A percentile compares a stretch with the other conserved stretches of the same genome.
Conservation (phyloP, 2,113 vertebrate genomes). For the Cinclus cinclus region DNA sequence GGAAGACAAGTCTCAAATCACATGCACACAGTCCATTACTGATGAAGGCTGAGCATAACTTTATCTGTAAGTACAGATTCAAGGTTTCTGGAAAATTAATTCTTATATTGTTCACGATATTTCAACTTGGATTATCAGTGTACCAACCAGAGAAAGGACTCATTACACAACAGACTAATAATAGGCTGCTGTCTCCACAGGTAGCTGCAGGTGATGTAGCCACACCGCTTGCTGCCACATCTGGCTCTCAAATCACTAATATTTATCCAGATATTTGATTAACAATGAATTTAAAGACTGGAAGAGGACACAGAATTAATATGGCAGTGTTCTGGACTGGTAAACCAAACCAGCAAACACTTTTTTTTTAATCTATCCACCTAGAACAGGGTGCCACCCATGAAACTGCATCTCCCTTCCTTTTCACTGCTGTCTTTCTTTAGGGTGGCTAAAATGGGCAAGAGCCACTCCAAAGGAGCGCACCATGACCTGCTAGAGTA, state of each 20-base stretch:
- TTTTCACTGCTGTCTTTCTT: not conserved
- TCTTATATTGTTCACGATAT: not conserved
- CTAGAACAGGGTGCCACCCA: not conserved
- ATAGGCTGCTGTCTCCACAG: not conserved
- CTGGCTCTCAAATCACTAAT: not conserved
- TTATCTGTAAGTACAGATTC: fast-evolving
- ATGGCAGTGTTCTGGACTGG: not conserved
- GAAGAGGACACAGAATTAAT: not conserved
- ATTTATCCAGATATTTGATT: not conserved
- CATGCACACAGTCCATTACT: fast-evolving
- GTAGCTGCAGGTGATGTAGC: not conserved
- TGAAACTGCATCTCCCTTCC: no score
- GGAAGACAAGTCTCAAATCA: not conserved
- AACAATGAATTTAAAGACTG: not conserved
- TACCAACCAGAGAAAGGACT: not conserved
- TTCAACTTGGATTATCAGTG: not conserved
- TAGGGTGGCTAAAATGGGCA: not conserved
- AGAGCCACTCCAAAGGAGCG: not conserved
- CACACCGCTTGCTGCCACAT: not conserved
- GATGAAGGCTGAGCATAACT: not conserved
- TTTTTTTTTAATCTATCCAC: not conserved
- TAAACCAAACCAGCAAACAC: not conserved
- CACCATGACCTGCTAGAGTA: not conserved
- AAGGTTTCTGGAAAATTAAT: not conserved
- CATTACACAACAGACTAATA: not conserved